Base-by-base conservation (phyloP, 2,113 vertebrate species). In the Colaptes auratus region DNA sequence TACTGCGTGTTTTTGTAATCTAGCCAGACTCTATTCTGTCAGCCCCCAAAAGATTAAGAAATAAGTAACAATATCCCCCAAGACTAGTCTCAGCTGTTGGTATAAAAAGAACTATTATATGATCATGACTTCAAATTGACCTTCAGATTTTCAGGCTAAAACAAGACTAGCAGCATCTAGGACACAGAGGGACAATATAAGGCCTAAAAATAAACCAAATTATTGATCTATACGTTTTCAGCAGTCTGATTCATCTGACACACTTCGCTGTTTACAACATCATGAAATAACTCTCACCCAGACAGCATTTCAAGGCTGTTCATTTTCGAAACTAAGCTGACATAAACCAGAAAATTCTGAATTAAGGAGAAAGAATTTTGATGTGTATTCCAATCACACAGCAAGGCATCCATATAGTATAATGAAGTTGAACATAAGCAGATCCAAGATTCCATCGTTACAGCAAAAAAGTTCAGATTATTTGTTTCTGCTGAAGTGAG, bases 161-260 rank as follows among this genome's bases (percentile, higher is more conserved):
- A 89, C 67, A 92, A 92, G 74, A 61, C 70, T 70, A 86, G 28
- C 31, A 76, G 36, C 73, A 88, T 93, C 66, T 91, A 86, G 69
- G 70, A 86, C 69, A 86, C 39, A 81, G 31, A 79, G 56, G 72
- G 70, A 59, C 56, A 88, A 93, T 73, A 46, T 72, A 94, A 95
- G 59, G 61, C 70, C 93, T 94, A 95, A 96, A 95, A 91, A 93
- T 94, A 96, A 94, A 92, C 16, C 16, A 75, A 81, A 90, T 90
- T 91, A 96, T 95, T 78, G 88, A 94, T 92, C 88, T 86, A 35
- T 75, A 67, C 4, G 1, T 95, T 96, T 95, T 94, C 66, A 93
- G 55, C 77, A 73, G 55, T 83, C 56, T 90, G 89, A 81, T 92
- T 93, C 75, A 76, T 70, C 63, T 92, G 89, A 90, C 78, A 91